A percentile compares a stretch with the other conserved stretches of the same genome.
phyloP scores from a whole-genome alignment of 1,140 invertebrate species.

The Babylonia areolata region DNA sequence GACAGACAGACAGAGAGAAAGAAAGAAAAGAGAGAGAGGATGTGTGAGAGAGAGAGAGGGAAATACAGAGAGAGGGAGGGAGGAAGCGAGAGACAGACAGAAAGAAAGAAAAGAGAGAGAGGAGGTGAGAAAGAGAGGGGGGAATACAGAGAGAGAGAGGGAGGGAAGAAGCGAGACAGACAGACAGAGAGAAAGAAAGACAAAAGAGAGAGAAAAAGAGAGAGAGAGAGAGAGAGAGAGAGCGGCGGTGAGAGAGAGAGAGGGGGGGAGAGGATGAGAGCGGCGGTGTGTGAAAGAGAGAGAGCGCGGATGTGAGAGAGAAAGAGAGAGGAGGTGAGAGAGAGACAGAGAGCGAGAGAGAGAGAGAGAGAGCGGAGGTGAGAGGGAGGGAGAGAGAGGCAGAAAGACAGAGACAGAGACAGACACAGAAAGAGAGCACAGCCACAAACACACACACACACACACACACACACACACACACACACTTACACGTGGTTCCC shows the following conservation, averaged over 20 bases:
- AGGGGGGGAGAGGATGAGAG: not conserved
- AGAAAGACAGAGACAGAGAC: not conserved
- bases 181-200: no score
- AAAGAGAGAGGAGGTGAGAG: not conserved
- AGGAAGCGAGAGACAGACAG: no score
- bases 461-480: not conserved
- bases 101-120: no score
- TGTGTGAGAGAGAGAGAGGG: no score
- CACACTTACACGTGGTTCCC: conserved; percentile 51
- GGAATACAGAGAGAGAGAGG: no score
- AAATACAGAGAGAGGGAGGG: no score
- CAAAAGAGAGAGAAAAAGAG: no score
- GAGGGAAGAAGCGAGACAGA: no score
- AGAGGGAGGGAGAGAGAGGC: not conserved
- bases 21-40: no score
- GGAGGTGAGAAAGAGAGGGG: no score
- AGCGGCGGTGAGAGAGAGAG: not conserved
- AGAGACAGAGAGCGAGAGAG: not conserved
- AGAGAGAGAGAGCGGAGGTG: not conserved
- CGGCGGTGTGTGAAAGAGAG: not conserved
- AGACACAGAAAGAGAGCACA: not conserved
- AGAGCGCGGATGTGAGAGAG: not conserved
- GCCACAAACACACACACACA: not conserved
- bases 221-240: not conserved
- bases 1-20: no score